Conservation (phyloP, 2,113 vertebrate species). For the Hoplias malabaricus region DNA sequence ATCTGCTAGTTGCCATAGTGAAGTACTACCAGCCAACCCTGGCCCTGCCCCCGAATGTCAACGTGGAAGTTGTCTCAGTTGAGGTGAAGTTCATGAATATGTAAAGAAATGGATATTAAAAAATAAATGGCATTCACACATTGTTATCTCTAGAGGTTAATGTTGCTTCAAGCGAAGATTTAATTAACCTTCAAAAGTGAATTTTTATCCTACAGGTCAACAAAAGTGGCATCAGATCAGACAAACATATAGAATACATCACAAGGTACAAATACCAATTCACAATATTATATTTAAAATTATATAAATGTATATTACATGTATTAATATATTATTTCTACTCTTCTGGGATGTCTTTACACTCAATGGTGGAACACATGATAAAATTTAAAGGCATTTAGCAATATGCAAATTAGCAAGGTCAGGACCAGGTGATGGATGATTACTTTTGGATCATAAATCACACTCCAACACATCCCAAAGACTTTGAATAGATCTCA, state of each 20-base stretch:
- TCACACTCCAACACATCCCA: too few relatives aligned
- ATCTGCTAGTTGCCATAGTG: slow-evolving; percentile 89
- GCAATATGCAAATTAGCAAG: too few relatives aligned
- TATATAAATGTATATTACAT: too few relatives aligned
- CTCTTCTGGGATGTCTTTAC: too few relatives aligned
- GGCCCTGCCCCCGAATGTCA: slow-evolving; percentile 77
- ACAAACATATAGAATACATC: slow-evolving; percentile 73
- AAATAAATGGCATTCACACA: background rate
- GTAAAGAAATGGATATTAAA: background rate
- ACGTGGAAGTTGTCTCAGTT: slow-evolving; percentile 79
- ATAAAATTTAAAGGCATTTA: too few relatives aligned
- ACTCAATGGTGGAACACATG: too few relatives aligned
- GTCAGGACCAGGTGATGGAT: too few relatives aligned
- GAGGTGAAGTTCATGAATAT: slow-evolving; percentile 73
- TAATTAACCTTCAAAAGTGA: background rate
- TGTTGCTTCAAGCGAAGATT: background rate
- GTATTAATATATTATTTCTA: too few relatives aligned
- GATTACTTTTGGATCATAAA: too few relatives aligned
- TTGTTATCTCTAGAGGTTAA: background rate
- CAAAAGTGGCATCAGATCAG: slow-evolving; percentile 78
- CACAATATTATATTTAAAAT: too few relatives aligned
- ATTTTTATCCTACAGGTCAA: slow-evolving; percentile 70
- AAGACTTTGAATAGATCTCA: too few relatives aligned
- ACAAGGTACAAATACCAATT: slow-evolving; percentile 74
- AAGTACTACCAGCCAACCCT: slow-evolving; percentile 79